Evolutionary conservation across 2,797 vertebrate genomes (phyloP).

Genomic region (Acomys russatus): DNA sequence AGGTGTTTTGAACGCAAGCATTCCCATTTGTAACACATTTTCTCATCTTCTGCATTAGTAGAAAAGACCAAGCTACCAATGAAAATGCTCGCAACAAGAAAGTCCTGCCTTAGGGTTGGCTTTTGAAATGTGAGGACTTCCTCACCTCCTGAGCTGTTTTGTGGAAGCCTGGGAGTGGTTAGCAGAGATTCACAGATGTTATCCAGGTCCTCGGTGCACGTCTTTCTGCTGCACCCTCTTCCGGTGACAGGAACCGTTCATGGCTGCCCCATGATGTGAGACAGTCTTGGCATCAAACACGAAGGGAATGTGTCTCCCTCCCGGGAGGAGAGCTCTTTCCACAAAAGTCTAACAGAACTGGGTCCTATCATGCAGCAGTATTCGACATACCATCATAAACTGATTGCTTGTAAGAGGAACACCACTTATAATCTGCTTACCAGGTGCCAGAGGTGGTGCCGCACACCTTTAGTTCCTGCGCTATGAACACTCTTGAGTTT

Average conservation of each 20-base stretch:
- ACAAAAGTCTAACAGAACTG: background rate
- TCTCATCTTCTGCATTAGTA: background rate
- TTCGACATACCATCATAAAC: conserved; percentile 12
- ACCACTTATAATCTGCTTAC: background rate
- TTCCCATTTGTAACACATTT: background rate
- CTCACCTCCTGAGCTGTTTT: background rate
- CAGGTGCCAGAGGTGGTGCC: background rate
- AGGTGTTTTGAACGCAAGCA: conserved; percentile 13
- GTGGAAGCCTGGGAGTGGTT: background rate
- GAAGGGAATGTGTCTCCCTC: background rate
- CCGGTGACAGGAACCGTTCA: background rate
- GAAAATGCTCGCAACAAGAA: conserved; percentile 19
- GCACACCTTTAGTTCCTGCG: background rate
- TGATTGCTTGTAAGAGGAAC: background rate
- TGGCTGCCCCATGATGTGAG: background rate
- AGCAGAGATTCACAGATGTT: background rate
- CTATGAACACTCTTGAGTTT: background rate
- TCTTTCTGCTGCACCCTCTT: conserved; percentile 36
- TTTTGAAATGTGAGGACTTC: conserved; percentile 37
- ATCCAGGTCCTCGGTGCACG: background rate
- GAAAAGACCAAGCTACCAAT: background rate
- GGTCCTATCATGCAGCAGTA: background rate
- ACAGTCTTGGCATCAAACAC: background rate
- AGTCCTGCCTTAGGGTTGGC: background rate
- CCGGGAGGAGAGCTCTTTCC: background rate